Conservation (phyloP, 2,113 vertebrate species). For the Larimichthys polyactis region DNA sequence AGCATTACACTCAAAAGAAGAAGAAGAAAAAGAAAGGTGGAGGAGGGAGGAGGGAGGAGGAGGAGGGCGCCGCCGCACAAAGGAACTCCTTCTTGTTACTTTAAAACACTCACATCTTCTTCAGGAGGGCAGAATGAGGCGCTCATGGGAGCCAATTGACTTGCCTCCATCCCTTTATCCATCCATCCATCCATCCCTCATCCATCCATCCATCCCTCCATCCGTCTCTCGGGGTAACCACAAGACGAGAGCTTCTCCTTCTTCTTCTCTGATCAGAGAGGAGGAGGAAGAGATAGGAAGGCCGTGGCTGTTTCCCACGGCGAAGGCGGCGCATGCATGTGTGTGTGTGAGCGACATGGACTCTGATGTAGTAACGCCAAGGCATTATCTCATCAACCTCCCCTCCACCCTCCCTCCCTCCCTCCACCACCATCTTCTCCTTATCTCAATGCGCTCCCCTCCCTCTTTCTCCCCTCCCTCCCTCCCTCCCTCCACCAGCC, state of each 20-base stretch:
- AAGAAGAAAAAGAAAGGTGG: conserved; percentile 38
- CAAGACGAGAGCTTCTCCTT: neutral
- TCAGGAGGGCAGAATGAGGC: conserved; percentile 50
- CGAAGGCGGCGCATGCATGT: conserved; percentile 37
- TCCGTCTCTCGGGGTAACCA: neutral
- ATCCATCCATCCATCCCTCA: conserved; percentile 44
- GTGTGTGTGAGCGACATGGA: conserved; percentile 53
- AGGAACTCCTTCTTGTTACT: conserved; percentile 65
- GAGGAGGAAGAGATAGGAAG: conserved; percentile 39
- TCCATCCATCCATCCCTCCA: conserved; percentile 25
- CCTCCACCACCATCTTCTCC: neutral
- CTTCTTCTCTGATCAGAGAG: conserved; percentile 1
- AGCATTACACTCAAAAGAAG: conserved; percentile 72
- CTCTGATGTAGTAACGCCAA: conserved; percentile 75
- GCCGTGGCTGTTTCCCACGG: conserved; percentile 67
- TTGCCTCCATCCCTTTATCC: too few species aligned
- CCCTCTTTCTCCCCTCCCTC: neutral
- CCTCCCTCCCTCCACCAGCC: conserved; percentile 13
- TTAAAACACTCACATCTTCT: conserved; percentile 74
- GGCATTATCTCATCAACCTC: conserved; percentile 73
- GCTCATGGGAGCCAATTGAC: conserved; percentile 64
- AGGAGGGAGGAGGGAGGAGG: conserved; percentile 34
- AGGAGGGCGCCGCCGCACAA: conserved; percentile 69
- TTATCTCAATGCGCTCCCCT: conserved; percentile 65
- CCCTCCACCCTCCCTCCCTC: neutral